A percentile compares a stretch with the other conserved stretches of the same genome.
phyloP scores from a whole-genome alignment of 2,113 vertebrate species.

The Pituophis catenifer region DNA sequence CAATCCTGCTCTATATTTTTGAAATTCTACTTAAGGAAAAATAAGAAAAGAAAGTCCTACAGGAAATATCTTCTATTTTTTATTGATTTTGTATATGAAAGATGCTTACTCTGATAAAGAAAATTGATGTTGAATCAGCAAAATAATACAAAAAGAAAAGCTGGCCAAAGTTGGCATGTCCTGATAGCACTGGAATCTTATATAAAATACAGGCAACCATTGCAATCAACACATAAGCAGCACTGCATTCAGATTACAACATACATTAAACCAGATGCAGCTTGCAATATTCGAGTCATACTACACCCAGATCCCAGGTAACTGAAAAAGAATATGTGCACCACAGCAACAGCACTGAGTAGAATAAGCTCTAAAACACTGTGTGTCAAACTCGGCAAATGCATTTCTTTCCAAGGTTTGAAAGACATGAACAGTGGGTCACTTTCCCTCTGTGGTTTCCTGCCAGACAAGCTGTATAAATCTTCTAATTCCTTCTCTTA shows the following conservation, averaged over 20 bases:
- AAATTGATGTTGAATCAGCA: constrained; percentile 38
- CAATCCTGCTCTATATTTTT: background rate
- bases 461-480: constrained; percentile 32
- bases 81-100: constrained; percentile 7
- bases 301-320: background rate
- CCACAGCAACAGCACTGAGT: background rate
- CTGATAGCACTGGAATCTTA: background rate
- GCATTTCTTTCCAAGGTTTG: constrained; percentile 39
- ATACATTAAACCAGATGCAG: background rate
- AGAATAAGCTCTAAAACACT: constrained; percentile 21
- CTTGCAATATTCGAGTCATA: background rate
- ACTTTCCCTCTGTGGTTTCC: background rate
- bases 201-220: no score
- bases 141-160: background rate
- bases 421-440: constrained; percentile 45
- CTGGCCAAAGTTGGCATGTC: background rate
- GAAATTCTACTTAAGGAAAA: background rate
- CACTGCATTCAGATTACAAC: background rate
- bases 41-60: background rate
- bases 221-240: background rate
- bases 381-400: constrained; percentile 12
- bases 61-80: constrained; percentile 46
- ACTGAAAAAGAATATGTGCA: background rate
- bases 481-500: constrained; percentile 34
- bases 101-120: constrained; percentile 36